phyloP scores from a whole-genome alignment of 1,140 invertebrate genomes.

The Diorhabda elongata region DNA sequence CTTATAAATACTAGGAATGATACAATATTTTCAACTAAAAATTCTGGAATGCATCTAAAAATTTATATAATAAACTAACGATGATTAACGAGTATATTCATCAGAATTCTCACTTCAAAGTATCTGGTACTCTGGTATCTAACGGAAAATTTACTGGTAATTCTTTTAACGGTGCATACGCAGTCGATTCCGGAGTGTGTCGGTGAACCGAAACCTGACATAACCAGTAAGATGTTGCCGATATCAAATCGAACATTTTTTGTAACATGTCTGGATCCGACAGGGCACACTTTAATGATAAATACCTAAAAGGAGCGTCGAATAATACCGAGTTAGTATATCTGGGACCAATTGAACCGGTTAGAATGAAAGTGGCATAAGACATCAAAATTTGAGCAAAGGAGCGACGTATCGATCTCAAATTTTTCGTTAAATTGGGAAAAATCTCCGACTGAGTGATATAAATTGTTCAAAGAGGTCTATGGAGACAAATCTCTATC shows the following conservation, averaged over 20 bases:
- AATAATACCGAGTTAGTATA: slow-evolving; percentile 23
- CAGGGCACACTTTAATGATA: slow-evolving; percentile 65
- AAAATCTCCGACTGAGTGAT: too few relatives aligned
- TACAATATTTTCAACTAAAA: slow-evolving; percentile 83
- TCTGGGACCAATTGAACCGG: neutral
- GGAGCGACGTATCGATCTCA: too few relatives aligned
- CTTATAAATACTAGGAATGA: slow-evolving; percentile 72
- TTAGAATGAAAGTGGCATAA: too few relatives aligned
- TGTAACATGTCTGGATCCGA: slow-evolving; percentile 67
- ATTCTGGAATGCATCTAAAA: slow-evolving; percentile 79
- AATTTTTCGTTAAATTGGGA: too few relatives aligned
- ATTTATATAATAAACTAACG: neutral
- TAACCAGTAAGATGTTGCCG: slow-evolving; percentile 79
- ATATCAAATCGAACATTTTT: slow-evolving; percentile 69
- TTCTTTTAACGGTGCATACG: slow-evolving; percentile 55
- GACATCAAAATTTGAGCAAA: too few relatives aligned
- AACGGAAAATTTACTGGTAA: slow-evolving; percentile 63
- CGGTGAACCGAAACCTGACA: slow-evolving; percentile 65
- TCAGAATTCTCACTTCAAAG: slow-evolving; percentile 53
- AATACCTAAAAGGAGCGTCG: slow-evolving; percentile 51
- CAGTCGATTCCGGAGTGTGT: slow-evolving; percentile 37
- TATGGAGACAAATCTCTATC: too few relatives aligned
- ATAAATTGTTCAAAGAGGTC: too few relatives aligned
- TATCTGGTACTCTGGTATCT: slow-evolving; percentile 56
- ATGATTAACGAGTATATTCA: neutral